Percentiles rank a stretch among this genome's conserved stretches.
These are phyloP conservation scores for Micrastur ruficollis DNA, from an alignment of 2,797 vertebrate species.

Conservation along the genomic window DNA sequence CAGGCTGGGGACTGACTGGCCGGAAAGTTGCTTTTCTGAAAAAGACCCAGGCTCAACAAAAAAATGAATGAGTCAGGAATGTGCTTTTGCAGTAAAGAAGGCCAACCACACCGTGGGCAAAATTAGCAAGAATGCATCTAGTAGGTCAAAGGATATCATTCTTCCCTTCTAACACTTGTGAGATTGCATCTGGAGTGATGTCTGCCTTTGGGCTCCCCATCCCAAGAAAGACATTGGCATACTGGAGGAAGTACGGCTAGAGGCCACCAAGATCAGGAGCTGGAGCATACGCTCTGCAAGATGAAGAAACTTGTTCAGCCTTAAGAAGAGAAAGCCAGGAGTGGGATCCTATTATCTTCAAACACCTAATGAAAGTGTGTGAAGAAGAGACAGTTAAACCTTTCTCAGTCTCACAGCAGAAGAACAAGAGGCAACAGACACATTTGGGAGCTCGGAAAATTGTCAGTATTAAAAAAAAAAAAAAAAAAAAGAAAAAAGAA, in stretches of 20 bases:
- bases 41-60: not conserved
- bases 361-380: not conserved
- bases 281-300: not conserved
- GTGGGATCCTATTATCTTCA: not conserved
- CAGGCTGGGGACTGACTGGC: not conserved
- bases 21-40: not conserved
- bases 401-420: not conserved
- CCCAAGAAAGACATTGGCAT: not conserved
- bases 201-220: not conserved
- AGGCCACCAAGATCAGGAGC: not conserved
- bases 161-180: not conserved
- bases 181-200: not conserved
- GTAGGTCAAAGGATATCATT: not conserved
- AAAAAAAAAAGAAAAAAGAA: no score
- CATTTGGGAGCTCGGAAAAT: not conserved
- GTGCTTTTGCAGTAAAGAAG: not conserved
- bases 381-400: not conserved
- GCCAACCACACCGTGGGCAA: not conserved
- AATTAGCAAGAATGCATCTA: not conserved
- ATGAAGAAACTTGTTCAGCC: not conserved
- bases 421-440: not conserved
- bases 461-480: not conserved
- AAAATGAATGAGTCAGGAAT: not conserved
- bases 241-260: not conserved
- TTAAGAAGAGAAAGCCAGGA: not conserved